Evolutionary conservation across 2,888 invertebrate genomes (phyloP), one percentile per base, ranked within the genome.

Genomic region (Brenthis ino): DNA sequence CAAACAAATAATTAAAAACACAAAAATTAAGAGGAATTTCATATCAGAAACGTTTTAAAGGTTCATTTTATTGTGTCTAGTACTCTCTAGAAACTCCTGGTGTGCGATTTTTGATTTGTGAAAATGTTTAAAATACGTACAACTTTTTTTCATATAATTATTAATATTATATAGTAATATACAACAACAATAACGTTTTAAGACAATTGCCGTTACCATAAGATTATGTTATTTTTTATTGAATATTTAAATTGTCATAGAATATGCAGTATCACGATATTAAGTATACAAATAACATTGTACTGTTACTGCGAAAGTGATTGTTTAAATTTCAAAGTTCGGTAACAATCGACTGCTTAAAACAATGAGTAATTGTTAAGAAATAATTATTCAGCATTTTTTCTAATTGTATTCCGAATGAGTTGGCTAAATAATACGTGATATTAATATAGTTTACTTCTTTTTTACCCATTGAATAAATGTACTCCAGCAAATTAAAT

Each of bases 331-430:
- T 68, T 68, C 48, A 57, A 68, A 68, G 55, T 53, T 68, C 33
- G 64, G 43, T 57, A 65, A 68, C 71, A 65, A 71, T 71, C 53
- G 68, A 57, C 57, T 51, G 14, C 61, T 60, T 55, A 13, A 51
- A 71, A 68, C 71, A 71, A 71, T 71, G 68, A 54, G 71, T 66
- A 56, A 70, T 69, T 71, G 71, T 71, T 66, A 57, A 63, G 54
- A 71, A 71, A 58, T 66, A 66, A 68, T 66, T 66, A 69, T 64
- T 66, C 68, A 65, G 61, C 55, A 50, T 63, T 56, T 67, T 43
- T 37, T 54, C 8, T 37, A 11, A 13, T 24, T 50, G 68, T 47
- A 54, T 58, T 33, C 51, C 20, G 64, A 58, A 48, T 67, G 20
- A 33, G 61, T 63, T 64, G 48, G 48, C 55, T 67, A 24, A 67